Evolutionary conservation across 2,113 vertebrate genomes (phyloP).

Genomic region (Onychostruthus taczanowskii): DNA sequence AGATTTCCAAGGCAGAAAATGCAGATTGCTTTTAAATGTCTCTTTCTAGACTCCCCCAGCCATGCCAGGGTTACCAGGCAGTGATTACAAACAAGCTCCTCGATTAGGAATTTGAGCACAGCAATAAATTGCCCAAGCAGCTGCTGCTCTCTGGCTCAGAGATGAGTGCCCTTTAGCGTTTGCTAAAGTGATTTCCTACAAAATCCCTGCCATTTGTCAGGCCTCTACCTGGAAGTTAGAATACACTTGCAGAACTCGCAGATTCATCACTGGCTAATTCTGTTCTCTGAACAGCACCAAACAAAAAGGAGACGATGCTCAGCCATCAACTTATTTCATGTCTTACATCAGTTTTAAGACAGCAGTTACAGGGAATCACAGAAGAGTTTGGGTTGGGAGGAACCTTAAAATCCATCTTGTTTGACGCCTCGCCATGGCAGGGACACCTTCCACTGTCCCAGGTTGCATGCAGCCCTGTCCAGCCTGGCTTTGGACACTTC

Average conservation of each 20-base stretch:
- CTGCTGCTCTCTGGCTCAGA: not conserved
- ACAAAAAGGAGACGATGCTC: not conserved
- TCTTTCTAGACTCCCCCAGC: not conserved
- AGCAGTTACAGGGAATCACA: not conserved
- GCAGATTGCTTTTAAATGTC: not conserved
- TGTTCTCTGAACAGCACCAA: not conserved
- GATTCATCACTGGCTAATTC: not conserved
- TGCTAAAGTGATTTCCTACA: not conserved
- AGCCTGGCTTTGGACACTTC: fast-evolving
- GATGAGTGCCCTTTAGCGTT: not conserved
- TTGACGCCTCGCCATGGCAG: not conserved
- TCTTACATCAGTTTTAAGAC: not conserved
- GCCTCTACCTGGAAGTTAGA: not conserved
- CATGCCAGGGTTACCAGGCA: not conserved
- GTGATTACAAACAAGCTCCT: not conserved
- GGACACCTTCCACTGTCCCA: fast-evolving
- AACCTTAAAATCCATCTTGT: not conserved
- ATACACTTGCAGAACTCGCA: not conserved
- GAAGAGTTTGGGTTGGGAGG: not conserved
- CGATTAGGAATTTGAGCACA: not conserved
- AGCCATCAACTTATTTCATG: not conserved
- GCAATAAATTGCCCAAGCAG: not conserved
- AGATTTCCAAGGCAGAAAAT: not conserved
- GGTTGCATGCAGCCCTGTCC: not conserved
- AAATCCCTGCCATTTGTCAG: not conserved